Base-by-base conservation (phyloP, 2,797 vertebrate genomes). In the Myioborus miniatus region DNA sequence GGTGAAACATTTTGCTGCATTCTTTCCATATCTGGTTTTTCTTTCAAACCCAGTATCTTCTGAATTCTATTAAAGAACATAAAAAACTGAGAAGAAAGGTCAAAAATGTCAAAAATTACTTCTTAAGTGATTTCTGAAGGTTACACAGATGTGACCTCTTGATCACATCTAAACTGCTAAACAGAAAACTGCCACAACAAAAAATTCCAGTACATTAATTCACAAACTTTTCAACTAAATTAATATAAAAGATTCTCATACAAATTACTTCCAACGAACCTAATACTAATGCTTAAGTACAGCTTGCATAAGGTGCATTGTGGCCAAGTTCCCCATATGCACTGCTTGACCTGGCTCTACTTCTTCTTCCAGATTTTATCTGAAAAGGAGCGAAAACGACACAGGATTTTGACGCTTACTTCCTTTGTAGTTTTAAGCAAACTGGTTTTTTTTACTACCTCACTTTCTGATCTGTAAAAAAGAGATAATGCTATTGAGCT, bases 131-230 rank as follows among this genome's bases (percentile, higher is more conserved):
- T 39, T 78, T 87, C 44, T 90, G 60, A 50, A 75, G 26, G 63
- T 96, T 96, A 95, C 23, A 21, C 47, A 97, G 94, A 26, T 43
- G 9, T 58, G 32, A 74, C 32, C 50, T 41, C 39, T 62, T 18
- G 15, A 84, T 75, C 22, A 43, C 12, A 6, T 81, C 77, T 91
- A 68, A 93, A 79, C 46, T 93, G 64, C 83, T 91, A 87, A 96
- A 92, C 70, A 90, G 49, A 91, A 92, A 90, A 88, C 24, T 65
- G 64, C 79, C 70, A 60, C 78, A 92, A 87, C 67, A 93, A 95
- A 93, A 95, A 95, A 96, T 90, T 90, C 90, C 79, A 93, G 86
- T 83, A 52, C 77, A 64, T 78, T 81, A 94, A 84, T 81, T 96
- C 92, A 93, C 27, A 60, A 96, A 69, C 34, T 49, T 82, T 95